Evolutionary conservation across 1,140 invertebrate genomes (phyloP), one percentile per base, ranked within the genome.

Genomic region (Pseudachorutes palmiensis): DNA sequence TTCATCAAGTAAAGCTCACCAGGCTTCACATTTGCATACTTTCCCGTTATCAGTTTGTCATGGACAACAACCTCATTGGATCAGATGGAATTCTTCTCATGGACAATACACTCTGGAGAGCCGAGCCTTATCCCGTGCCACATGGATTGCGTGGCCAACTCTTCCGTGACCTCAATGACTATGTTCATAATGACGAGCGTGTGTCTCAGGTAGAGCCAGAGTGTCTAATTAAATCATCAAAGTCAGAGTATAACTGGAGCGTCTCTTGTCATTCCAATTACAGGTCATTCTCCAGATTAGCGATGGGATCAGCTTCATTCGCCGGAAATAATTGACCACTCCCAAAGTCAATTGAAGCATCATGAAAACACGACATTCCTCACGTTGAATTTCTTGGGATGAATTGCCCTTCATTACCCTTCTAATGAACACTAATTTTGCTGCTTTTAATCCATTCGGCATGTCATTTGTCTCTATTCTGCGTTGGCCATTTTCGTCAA

Each of bases 271-370:
- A 62, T 36, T 64, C 9, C 41, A 19, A 28, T 12, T 55, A 14
- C 26, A 68, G 66, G 29, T 69, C 2, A 69, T 69, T 33, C 51
- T 49, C 30, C 67, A 62, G 30, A 1, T 69, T 3, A 31, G 62
- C 3, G 67, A 69, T 65, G 67, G 67, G 16, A 30, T 69, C 24
- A 41, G 51, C 24, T 12, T 55, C 12, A 55, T 55, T 19, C 12
- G 51, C 9, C 12, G 51, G 5, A 55, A 55, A 55, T 55, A 55
- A 45, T 45, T n/a, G n/a, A n/a, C n/a, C 36, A 45, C 36, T 45
- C 36, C 36, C 19, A 19, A 45, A n/a, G n/a, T n/a, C n/a, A 19
- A 9, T 19, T 45, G 36, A 12, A 19, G 36, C 19, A 19, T 12
- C 36, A 45, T 12, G 19, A 9, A 19, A 9, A 19, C 9, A 45